Evolutionary conservation across 2,797 vertebrate species (phyloP).

Genomic region (Echiichthys vipera): DNA sequence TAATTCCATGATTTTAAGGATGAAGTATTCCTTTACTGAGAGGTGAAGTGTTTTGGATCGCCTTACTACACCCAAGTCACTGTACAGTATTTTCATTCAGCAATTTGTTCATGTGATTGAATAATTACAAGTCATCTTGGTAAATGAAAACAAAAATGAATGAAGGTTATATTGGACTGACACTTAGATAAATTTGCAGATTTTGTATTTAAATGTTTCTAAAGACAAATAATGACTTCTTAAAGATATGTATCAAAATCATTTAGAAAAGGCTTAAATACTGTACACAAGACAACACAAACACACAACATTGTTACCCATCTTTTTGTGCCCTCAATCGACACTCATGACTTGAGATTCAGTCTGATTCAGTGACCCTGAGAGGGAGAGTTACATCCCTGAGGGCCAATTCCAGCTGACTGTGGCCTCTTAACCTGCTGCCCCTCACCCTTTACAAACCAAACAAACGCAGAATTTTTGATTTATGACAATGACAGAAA

Average conservation of each 20-base stretch:
- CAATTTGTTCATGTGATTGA: constrained; percentile 29
- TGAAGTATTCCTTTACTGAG: constrained; percentile 24
- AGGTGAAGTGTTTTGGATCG: constrained; percentile 28
- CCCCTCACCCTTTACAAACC: constrained; percentile 51
- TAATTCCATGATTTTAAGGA: too few relatives aligned
- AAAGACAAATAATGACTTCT: background rate
- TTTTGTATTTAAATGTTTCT: background rate
- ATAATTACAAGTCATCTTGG: constrained; percentile 1
- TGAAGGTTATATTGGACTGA: constrained; percentile 10
- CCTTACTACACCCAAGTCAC: constrained; percentile 5
- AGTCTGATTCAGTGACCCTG: constrained; percentile 30
- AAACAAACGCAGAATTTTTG: constrained; percentile 59
- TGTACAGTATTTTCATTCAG: constrained; percentile 7
- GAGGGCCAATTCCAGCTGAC: constrained; percentile 53
- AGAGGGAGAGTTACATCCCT: constrained; percentile 53
- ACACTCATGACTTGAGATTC: constrained; percentile 21
- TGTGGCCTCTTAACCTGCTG: constrained; percentile 65
- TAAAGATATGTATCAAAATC: background rate
- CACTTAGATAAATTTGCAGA: background rate
- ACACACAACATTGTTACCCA: background rate
- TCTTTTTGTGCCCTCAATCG: background rate
- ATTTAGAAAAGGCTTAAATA: background rate
- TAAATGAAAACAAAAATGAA: constrained; percentile 17
- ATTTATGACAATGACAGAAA: constrained; percentile 50
- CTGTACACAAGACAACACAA: background rate